These are phyloP conservation scores for Dreissena rostriformis DNA, from an alignment of 1,140 invertebrate genomes.

Conservation along the genomic window DNA sequence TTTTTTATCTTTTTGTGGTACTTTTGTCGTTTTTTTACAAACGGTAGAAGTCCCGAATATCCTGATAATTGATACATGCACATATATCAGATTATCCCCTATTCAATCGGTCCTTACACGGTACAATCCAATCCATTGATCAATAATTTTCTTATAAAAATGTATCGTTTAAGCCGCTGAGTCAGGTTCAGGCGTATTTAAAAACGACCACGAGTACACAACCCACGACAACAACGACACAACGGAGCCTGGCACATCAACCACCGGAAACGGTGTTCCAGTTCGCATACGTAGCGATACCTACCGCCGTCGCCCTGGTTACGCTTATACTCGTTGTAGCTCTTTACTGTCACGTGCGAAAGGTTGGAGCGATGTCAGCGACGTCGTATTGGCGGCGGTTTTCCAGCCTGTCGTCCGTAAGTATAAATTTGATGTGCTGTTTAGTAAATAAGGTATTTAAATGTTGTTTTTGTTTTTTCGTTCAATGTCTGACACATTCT, in stretches of 20 bases:
- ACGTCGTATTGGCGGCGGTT: slow-evolving; percentile 1
- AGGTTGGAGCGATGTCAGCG: neutral
- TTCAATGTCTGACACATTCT: too few species aligned
- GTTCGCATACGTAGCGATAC: neutral
- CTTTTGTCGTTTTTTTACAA: too few species aligned
- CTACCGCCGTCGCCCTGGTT: neutral
- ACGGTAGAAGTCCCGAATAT: too few species aligned
- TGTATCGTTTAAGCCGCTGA: too few species aligned
- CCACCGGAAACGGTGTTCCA: too few species aligned
- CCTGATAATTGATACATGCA: neutral
- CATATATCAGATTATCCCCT: neutral
- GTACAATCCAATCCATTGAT: neutral
- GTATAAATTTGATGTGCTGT: neutral
- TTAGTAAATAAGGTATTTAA: too few species aligned
- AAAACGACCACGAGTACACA: neutral
- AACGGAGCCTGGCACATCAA: neutral
- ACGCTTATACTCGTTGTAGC: neutral
- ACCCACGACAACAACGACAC: neutral
- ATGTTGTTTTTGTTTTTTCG: too few species aligned
- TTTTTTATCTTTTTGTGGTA: too few species aligned
- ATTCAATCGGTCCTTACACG: neutral
- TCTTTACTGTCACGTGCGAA: neutral
- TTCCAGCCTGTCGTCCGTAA: neutral
- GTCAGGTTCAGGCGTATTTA: neutral
- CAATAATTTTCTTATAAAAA: too few species aligned